These are phyloP conservation scores for Bolborhynchus lineola DNA, from an alignment of 2,113 vertebrate species.

Conservation along the genomic window DNA sequence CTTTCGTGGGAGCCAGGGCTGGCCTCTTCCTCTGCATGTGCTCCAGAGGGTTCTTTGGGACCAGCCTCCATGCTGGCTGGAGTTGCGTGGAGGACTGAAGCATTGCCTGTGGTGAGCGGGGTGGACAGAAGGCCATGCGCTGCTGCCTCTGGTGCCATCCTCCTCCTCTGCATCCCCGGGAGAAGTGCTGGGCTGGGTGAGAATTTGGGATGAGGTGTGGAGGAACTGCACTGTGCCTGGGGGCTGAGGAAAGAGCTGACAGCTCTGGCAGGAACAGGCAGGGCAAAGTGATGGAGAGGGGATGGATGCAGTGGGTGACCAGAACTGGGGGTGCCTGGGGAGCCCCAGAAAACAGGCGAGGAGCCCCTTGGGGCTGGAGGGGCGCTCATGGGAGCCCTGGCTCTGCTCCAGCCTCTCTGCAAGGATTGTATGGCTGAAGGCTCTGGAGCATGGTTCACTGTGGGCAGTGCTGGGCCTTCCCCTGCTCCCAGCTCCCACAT, in stretches of 20 bases:
- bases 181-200: not conserved
- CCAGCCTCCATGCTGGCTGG: rapidly evolving
- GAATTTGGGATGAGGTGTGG: not conserved
- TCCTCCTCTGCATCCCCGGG: not conserved
- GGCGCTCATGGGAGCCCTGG: rapidly evolving
- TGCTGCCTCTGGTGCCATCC: not conserved
- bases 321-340: not conserved
- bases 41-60: not conserved
- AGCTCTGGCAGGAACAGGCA: not conserved
- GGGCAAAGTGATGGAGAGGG: not conserved
- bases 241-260: not conserved
- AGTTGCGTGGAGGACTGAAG: not conserved
- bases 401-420: not conserved
- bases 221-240: not conserved
- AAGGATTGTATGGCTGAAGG: rapidly evolving
- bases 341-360: not conserved
- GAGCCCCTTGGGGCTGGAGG: not conserved
- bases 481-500: not conserved
- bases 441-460: not conserved
- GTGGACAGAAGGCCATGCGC: not conserved
- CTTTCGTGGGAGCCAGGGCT: not conserved
- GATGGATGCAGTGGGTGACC: not conserved
- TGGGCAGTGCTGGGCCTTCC: not conserved
- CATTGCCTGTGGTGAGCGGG: not conserved
- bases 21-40: rapidly evolving